Conservation (phyloP, 2,797 vertebrate genomes). For the Chloroceryle amazona region DNA sequence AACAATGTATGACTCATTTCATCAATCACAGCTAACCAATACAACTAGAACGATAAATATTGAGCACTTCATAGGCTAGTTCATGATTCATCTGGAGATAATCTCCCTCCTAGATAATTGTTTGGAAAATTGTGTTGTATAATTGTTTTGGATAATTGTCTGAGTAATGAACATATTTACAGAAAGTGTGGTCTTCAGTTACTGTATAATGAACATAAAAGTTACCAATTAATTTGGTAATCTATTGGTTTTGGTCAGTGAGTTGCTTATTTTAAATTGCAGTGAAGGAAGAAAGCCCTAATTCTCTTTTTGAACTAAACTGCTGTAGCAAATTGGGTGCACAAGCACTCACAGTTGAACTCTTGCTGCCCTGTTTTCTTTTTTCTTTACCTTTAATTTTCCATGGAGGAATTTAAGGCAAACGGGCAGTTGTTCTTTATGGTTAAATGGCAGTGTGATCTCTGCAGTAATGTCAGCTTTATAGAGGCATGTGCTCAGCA, state of each 20-base stretch:
- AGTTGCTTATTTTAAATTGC: conserved; percentile 38
- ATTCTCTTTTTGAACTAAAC: conserved; percentile 23
- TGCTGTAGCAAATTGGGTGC: background rate
- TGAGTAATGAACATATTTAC: conserved; percentile 47
- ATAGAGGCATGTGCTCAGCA: conserved; percentile 24
- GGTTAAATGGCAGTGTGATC: background rate
- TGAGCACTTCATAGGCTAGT: conserved; percentile 15
- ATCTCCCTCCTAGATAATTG: conserved; percentile 19
- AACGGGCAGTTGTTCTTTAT: conserved; percentile 9
- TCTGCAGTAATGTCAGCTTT: conserved; percentile 28
- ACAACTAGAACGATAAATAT: conserved; percentile 22
- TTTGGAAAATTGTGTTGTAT: conserved; percentile 42
- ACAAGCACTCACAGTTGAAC: background rate
- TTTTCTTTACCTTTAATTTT: conserved; percentile 42
- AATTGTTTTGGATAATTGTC: conserved; percentile 53
- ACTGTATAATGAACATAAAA: conserved; percentile 33
- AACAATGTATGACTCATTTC: conserved; percentile 1
- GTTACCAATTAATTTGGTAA: conserved; percentile 49
- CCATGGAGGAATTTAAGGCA: background rate
- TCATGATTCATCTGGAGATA: conserved; percentile 41
- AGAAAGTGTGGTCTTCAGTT: conserved; percentile 37
- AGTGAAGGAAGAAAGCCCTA: conserved; percentile 4
- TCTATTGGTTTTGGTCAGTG: conserved; percentile 62
- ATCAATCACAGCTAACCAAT: conserved; percentile 29
- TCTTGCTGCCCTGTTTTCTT: background rate